Evolutionary conservation across 2,113 vertebrate genomes (phyloP), one percentile per base, ranked within the genome.

Genomic region (Brachionichthys hirsutus): DNA sequence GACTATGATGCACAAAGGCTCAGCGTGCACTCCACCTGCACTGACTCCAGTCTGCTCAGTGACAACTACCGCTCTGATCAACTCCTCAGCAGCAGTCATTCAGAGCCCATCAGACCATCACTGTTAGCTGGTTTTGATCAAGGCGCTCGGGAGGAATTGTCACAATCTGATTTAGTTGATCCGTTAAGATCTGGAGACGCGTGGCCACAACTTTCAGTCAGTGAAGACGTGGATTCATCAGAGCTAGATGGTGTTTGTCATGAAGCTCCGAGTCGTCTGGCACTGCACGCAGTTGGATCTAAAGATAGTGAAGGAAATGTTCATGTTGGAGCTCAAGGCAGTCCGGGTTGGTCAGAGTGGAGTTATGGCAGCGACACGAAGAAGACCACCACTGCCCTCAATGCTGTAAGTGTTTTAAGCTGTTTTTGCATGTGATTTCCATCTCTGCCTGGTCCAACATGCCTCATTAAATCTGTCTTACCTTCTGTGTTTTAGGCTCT

Each of bases 321-420:
- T 19, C 48, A 62, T n/a, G 40, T 11, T 20, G 1, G 22, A 58
- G 38, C 47, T 42, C 43, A 13, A 51, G 73, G 70, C 47, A 60
- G 54, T 60, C 24, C 38, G 19, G 74, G 78, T 16, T 73, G 70
- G 55, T 55, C 60, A 42, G 70, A 77, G 54, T 70, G 68, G 74
- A 80, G 64, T 77, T 86, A 86, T 1, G 62, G 86, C 58, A 90
- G 85, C 16, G 90, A 91, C 18, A 84, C 85, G 52, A 92, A 88
- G 80, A 93, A 88, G 79, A 93, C 92, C 65, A 91, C 91, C 30
- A 91, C 91, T 3, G 90, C 93, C 68, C 93, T 98, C 35, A 95
- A 92, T 85, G 90, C 90, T 72, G 97, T 99, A 87, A 98, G 97
- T 93, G 11, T 66, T 54, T 42, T 38, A 22, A 36, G 42, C n/a